Base-by-base conservation (phyloP, 92 coral and sea anemone genomes). In the Palythoa caribaeorum region DNA sequence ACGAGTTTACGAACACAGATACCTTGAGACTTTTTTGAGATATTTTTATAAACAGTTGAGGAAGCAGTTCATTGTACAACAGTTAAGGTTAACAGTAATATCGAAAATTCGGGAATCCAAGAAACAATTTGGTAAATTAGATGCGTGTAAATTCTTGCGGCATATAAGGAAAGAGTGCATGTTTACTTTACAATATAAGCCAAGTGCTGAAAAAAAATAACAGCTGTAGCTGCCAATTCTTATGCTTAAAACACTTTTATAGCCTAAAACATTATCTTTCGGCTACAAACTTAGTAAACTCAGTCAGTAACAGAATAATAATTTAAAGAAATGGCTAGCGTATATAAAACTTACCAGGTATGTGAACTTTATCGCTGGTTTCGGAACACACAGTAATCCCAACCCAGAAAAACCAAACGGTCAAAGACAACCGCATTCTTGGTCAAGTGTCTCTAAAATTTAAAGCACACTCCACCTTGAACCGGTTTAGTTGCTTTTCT, bases 281-380 rank as follows among this genome's bases (percentile, higher is more conserved):
- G 2, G 11, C 38, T 20, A 54, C 17, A 35, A 77, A 2, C 44
- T 5, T 11, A 38, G 16, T 11, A 12, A 3, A 12, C 9, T 21
- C 9, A 14, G 16, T 9, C 5, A 15, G 3, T 53, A 16, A 77
- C 48, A 35, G 40, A 54, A 53, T 19, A 35, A 2, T 35, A 19
- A 81, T 44, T 66, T 20, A 37, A 47, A 65, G 86, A 68, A 13
- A 66, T 15, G 13, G 9, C 52, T 12, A 38, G 47, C 11, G 9
- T 19, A 3, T 48, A 40, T 71, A 50, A 80, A 80, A 80, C 86
- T 81, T 81, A 81, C 86, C 86, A 44, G 86, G 76, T 17, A 81
- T 9, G 36, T 8, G 50, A 78, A 55, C 68, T 78, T 40, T 39
- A 14, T 69, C 12, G 17, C 76, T 48, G 40, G 62, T 52, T 68